A percentile compares a stretch with the other conserved stretches of the same genome.
These are phyloP conservation scores for Drosophila borborema DNA, from an alignment of 2,888 invertebrate species.

Conservation along the genomic window DNA sequence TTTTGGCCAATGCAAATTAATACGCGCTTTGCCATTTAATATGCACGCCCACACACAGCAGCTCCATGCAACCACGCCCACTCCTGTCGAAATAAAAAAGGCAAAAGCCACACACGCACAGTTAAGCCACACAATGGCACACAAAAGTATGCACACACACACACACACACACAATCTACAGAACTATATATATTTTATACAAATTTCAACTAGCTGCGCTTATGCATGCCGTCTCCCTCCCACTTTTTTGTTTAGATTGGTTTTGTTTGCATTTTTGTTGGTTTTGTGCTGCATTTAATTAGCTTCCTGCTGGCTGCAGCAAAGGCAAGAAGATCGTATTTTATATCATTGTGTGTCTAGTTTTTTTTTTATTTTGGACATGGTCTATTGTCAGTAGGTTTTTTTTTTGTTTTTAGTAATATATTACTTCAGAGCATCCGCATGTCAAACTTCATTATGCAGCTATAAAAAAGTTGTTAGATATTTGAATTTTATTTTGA, in stretches of 20 bases:
- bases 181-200: background rate
- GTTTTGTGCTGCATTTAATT: slow-evolving; percentile 32
- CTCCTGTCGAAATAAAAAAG: slow-evolving; percentile 6
- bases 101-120: slow-evolving; percentile 14
- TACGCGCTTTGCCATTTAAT: slow-evolving; percentile 22
- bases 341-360: background rate
- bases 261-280: background rate
- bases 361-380: background rate
- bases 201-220: slow-evolving; percentile 45
- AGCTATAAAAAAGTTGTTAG: background rate
- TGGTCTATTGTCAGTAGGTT: slow-evolving; percentile 5
- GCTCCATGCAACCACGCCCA: slow-evolving; percentile 16
- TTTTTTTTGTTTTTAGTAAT: background rate
- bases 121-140: slow-evolving; percentile 2
- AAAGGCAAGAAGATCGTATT: background rate
- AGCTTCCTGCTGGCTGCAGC: background rate
- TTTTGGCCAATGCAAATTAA: slow-evolving; percentile 41
- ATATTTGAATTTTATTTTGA: slow-evolving; percentile 1
- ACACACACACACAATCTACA: background rate
- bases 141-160: slow-evolving; percentile 5
- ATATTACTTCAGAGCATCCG: background rate
- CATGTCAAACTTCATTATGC: background rate
- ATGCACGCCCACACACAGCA: slow-evolving; percentile 36
- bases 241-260: slow-evolving; percentile 13
- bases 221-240: slow-evolving; percentile 35